Evolutionary conservation across 2,113 vertebrate genomes (phyloP).

Genomic region (Hippocampus mohnikei): DNA sequence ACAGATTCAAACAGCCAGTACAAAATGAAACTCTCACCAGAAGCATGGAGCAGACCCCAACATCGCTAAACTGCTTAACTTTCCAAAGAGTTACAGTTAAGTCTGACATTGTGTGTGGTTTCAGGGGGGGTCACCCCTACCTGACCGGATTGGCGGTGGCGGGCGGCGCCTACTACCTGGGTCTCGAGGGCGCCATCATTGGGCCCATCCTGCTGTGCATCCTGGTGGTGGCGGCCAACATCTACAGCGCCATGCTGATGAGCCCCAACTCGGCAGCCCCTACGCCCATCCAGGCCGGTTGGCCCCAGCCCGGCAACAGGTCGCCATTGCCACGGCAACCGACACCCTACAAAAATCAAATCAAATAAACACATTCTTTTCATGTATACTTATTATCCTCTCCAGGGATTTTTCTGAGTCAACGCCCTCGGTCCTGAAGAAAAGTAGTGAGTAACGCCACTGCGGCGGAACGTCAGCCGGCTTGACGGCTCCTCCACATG

Average conservation of each 20-base stretch:
- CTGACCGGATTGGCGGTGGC: slow-evolving; percentile 94
- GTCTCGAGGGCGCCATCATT: slow-evolving; percentile 95
- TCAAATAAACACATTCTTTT: neutral
- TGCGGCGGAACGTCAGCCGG: slow-evolving; percentile 9
- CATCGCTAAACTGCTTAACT: too few relatives aligned
- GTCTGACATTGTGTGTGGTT: neutral
- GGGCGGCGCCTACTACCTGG: slow-evolving; percentile 93
- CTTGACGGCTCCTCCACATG: slow-evolving; percentile 7
- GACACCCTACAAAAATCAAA: too few relatives aligned
- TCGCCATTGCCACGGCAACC: slow-evolving; percentile 48
- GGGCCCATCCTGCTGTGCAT: slow-evolving; percentile 97
- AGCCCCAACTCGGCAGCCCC: slow-evolving; percentile 85
- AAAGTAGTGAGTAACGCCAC: slow-evolving; percentile 44
- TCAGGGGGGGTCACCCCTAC: slow-evolving; percentile 94
- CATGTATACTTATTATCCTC: neutral
- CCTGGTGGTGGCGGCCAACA: slow-evolving; percentile 95
- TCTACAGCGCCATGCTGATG: slow-evolving; percentile 96
- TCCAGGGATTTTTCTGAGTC: slow-evolving; percentile 46
- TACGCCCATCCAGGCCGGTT: slow-evolving; percentile 80
- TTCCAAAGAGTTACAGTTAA: neutral
- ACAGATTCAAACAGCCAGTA: too few relatives aligned
- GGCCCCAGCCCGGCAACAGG: slow-evolving; percentile 79
- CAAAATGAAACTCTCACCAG: too few relatives aligned
- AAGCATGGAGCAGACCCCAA: too few relatives aligned
- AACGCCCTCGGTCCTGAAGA: slow-evolving; percentile 54